Conservation (phyloP, 2,888 invertebrate species). For the Rotaria magnacalcarata region DNA sequence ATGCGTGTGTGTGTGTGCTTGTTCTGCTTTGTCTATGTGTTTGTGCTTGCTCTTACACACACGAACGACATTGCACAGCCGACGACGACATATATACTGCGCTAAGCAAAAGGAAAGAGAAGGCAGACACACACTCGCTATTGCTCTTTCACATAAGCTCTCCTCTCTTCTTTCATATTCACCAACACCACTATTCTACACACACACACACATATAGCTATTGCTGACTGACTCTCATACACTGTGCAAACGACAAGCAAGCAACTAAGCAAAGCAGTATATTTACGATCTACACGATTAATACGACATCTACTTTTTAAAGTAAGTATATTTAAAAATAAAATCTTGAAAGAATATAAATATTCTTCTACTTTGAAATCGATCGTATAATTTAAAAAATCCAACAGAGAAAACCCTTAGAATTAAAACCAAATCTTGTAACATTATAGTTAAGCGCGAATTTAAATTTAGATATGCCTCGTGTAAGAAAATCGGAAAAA, state of each 20-base stretch:
- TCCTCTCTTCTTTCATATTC: not conserved
- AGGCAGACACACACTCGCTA: constrained; percentile 28
- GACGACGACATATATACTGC: not conserved
- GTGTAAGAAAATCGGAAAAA: not conserved
- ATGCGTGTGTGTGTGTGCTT: not conserved
- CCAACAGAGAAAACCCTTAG: not conserved
- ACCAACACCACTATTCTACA: not conserved
- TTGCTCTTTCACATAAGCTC: constrained; percentile 8
- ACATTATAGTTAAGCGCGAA: not conserved
- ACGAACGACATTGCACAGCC: not conserved
- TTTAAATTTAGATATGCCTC: not conserved
- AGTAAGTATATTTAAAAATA: not conserved
- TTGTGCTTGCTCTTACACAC: constrained; percentile 19
- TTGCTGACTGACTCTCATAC: not conserved
- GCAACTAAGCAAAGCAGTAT: not conserved
- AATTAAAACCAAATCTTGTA: not conserved
- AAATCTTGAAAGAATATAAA: no score
- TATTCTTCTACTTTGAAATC: no score
- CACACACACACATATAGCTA: not conserved
- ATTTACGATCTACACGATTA: not conserved
- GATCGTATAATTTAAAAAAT: not conserved
- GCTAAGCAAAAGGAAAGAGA: constrained; percentile 15
- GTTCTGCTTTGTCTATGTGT: not conserved
- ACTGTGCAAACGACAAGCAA: not conserved
- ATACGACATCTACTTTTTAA: constrained; percentile 20